Percentiles rank a stretch among this genome's conserved stretches.
Evolutionary conservation across 37 sponge, comb jelly and placozoan species (phyloP).

Genomic region (Halichondria panicea): DNA sequence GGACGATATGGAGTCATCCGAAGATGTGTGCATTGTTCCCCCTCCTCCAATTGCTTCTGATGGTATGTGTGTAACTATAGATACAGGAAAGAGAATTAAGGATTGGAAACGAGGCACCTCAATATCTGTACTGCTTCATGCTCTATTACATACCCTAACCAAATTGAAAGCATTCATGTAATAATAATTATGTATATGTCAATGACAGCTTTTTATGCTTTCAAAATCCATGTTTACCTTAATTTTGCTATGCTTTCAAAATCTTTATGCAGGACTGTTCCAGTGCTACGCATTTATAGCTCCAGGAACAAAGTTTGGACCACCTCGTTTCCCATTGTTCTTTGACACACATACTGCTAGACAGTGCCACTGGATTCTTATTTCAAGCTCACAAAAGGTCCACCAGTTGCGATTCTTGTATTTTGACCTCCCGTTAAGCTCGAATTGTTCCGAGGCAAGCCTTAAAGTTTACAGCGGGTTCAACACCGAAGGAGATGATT

Average conservation of each 20-base stretch:
- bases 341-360: neutral
- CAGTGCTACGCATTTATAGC: neutral
- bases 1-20: too few species aligned
- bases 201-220: neutral
- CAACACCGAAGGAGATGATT: neutral
- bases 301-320: constrained; percentile 4
- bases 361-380: neutral
- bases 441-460: neutral
- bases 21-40: too few species aligned
- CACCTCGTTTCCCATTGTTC: constrained; percentile 12
- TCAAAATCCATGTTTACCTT: neutral
- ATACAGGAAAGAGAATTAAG: too few species aligned
- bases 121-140: too few species aligned
- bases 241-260: neutral
- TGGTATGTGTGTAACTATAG: too few species aligned
- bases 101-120: neutral
- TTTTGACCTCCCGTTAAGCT: constrained; percentile 18
- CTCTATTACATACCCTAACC: too few species aligned
- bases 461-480: neutral
- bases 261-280: neutral
- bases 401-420: constrained; percentile 9
- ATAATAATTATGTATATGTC: too few species aligned
- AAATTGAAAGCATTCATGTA: too few species aligned
- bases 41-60: too few species aligned
- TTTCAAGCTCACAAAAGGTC: neutral